Percentiles rank a stretch among this genome's conserved stretches.
These are phyloP conservation scores for Siniperca undulata DNA, from an alignment of 2,797 vertebrate species.

Conservation along the genomic window DNA sequence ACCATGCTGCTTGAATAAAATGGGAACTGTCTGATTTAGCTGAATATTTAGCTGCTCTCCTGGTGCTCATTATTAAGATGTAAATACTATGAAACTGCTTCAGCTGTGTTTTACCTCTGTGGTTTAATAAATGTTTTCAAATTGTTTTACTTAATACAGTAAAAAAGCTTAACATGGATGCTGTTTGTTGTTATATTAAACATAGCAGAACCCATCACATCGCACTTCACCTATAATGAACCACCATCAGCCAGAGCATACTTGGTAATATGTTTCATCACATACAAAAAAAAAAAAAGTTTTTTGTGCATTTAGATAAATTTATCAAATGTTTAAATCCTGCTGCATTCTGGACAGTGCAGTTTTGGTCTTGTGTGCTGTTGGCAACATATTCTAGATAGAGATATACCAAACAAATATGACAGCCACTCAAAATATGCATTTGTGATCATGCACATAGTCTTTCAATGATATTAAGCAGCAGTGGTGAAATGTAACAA, in stretches of 20 bases:
- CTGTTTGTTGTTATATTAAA: constrained; percentile 16
- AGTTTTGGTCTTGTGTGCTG: not conserved
- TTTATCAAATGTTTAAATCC: not conserved
- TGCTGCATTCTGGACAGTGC: not conserved
- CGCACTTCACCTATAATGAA: not conserved
- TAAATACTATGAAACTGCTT: constrained; percentile 67
- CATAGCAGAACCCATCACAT: not conserved
- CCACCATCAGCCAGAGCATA: not conserved
- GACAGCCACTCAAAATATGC: not conserved
- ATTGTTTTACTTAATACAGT: constrained; percentile 4
- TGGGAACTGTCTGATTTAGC: constrained; percentile 21
- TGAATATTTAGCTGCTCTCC: constrained; percentile 44
- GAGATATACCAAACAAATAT: not conserved
- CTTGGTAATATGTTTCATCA: not conserved
- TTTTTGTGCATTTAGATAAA: not conserved
- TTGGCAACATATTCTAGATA: not conserved
- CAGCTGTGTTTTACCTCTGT: constrained; percentile 41
- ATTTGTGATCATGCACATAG: not conserved
- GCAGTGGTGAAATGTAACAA: not conserved
- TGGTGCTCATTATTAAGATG: constrained; percentile 51
- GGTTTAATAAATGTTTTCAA: constrained; percentile 38
- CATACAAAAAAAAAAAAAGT: not conserved
- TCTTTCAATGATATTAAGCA: not conserved
- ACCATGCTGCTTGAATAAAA: constrained; percentile 38
- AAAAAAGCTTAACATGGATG: constrained; percentile 14